Evolutionary conservation across 2,113 vertebrate genomes (phyloP).

Genomic region (Tenebrosternarchus preto): DNA sequence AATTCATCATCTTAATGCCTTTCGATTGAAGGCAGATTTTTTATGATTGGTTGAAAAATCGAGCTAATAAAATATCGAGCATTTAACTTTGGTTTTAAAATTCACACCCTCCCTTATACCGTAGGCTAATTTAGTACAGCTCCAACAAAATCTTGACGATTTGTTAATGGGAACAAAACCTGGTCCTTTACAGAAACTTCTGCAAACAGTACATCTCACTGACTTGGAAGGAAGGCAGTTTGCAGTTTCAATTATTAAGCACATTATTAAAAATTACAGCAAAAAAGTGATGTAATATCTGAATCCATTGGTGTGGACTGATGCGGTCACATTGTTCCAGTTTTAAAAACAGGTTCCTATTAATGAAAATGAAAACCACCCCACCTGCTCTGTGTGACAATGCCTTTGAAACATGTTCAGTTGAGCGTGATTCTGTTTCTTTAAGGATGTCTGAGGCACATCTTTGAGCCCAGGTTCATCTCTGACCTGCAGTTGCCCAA

Average conservation of each 20-base stretch:
- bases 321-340: background rate
- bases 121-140: slow-evolving; percentile 31
- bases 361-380: background rate
- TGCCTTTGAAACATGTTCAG: background rate
- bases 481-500: slow-evolving; percentile 9
- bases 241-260: slow-evolving; percentile 32
- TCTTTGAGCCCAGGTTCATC: background rate
- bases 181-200: background rate
- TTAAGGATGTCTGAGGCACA: slow-evolving; percentile 5
- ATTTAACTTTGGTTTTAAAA: slow-evolving; percentile 27
- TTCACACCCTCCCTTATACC: background rate
- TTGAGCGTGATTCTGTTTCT: background rate
- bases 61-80: slow-evolving; percentile 14
- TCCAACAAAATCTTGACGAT: slow-evolving; percentile 27
- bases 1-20: slow-evolving; percentile 16
- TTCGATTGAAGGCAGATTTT: slow-evolving; percentile 10
- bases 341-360: background rate
- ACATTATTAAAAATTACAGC: slow-evolving; percentile 46
- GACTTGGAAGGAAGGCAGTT: slow-evolving; percentile 20
- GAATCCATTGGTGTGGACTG: slow-evolving; percentile 23
- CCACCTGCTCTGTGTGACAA: background rate
- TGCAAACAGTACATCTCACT: slow-evolving; percentile 7
- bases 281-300: slow-evolving; percentile 30
- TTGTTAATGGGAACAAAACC: slow-evolving; percentile 41
- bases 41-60: slow-evolving; percentile 26